Conservation (phyloP, 2,113 vertebrate species). For the Regulus satrapa region DNA sequence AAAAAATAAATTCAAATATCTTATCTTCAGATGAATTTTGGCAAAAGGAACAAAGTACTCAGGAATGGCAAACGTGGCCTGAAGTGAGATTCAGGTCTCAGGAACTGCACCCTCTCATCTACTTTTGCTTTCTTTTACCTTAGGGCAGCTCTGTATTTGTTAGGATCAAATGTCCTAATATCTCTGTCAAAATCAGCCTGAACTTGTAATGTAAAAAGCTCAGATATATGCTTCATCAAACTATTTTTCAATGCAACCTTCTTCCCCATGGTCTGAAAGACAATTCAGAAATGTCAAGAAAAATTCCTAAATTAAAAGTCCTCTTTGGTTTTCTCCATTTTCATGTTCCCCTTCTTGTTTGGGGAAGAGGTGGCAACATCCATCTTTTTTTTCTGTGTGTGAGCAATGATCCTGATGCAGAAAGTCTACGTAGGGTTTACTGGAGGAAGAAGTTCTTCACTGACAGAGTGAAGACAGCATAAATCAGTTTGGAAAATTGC, state of each 20-base stretch:
- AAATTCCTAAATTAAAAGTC: not conserved
- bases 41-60: constrained; percentile 43
- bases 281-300: not conserved
- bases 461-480: not conserved
- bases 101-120: not conserved
- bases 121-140: not conserved
- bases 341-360: not conserved
- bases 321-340: not conserved
- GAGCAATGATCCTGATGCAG: not conserved
- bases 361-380: not conserved
- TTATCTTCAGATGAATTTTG: constrained; percentile 34
- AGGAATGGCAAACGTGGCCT: not conserved
- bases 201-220: constrained; percentile 8
- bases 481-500: not conserved
- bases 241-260: not conserved
- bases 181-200: constrained; percentile 21
- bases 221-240: not conserved
- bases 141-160: not conserved
- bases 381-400: not conserved
- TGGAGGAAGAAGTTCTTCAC: not conserved
- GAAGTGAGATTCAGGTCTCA: not conserved
- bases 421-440: not conserved
- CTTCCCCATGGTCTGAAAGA: not conserved
- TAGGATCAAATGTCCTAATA: not conserved
- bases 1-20: not conserved